These are phyloP conservation scores for Sarcophaga subvicina DNA, from an alignment of 2,888 invertebrate genomes.

Conservation along the genomic window DNA sequence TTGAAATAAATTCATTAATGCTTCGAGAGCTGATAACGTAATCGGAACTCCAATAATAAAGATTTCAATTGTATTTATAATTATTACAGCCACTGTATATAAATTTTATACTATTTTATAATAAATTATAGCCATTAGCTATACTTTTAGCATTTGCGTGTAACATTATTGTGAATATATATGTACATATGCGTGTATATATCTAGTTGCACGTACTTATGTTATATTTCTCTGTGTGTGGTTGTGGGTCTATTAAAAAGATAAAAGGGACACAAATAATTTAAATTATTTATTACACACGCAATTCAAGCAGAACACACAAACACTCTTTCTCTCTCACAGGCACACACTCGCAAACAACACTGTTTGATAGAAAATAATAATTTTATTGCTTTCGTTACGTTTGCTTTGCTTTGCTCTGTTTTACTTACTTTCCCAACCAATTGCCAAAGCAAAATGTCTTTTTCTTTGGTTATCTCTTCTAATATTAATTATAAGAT, in stretches of 20 bases:
- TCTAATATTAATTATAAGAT: background rate
- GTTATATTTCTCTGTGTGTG: background rate
- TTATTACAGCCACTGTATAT: background rate
- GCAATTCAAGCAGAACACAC: background rate
- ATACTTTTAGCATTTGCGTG: constrained; percentile 9
- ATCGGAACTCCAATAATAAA: no score
- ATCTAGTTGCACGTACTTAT: background rate
- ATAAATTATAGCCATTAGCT: constrained; percentile 33
- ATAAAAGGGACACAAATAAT: background rate
- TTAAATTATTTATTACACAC: constrained; percentile 9
- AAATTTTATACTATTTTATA: constrained; percentile 26
- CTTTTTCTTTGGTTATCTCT: background rate
- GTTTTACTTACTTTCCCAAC: background rate
- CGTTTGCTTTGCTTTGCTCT: background rate
- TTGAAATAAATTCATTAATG: no score
- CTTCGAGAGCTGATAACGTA: no score
- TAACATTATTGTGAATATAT: background rate
- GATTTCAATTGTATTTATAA: background rate
- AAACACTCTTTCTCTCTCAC: background rate
- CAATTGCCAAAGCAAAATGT: background rate
- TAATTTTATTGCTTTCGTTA: background rate
- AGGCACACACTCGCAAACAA: background rate
- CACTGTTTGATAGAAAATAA: background rate
- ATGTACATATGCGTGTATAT: no score
- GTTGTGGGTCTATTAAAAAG: constrained; percentile 5